Conservation (phyloP, 1,140 invertebrate genomes). For the Phymorhynchus buccinoides region DNA sequence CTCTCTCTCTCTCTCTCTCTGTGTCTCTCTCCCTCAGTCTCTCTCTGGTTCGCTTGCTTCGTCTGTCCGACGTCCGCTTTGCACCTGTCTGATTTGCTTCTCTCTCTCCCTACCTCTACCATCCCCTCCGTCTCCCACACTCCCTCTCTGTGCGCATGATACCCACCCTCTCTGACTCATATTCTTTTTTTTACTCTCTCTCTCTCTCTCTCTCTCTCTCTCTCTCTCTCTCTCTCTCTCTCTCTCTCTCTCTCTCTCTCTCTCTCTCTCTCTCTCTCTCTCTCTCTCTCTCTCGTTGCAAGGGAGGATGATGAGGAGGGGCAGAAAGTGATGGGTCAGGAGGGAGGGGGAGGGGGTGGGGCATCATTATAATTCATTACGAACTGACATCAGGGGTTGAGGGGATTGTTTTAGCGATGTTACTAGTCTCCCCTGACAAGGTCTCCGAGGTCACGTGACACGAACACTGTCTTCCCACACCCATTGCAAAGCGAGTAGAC, state of each 20-base stretch:
- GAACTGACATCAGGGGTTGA: not conserved
- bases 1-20: conserved; percentile 32
- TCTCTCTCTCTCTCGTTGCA: conserved; percentile 3
- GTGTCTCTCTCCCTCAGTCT: too few species aligned
- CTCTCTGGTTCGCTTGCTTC: not conserved
- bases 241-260: conserved; percentile 3
- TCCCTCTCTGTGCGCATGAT: not conserved
- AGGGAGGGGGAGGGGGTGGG: too few species aligned
- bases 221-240: conserved; percentile 3
- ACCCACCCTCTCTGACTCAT: not conserved
- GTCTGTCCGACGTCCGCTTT: not conserved
- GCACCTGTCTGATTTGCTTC: not conserved
- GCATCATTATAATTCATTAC: too few species aligned
- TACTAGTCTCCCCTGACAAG: not conserved
- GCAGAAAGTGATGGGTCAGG: too few species aligned
- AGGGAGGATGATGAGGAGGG: too few species aligned
- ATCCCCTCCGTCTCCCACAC: too few species aligned
- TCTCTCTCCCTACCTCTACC: not conserved
- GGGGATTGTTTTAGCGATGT: not conserved
- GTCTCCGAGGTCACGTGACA: not conserved
- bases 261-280: conserved; percentile 3
- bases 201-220: not conserved
- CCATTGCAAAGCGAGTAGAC: too few species aligned
- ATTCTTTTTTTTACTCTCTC: not conserved
- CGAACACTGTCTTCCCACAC: not conserved